Conservation (phyloP, 2,888 invertebrate genomes). For the Therioaphis trifolii region DNA sequence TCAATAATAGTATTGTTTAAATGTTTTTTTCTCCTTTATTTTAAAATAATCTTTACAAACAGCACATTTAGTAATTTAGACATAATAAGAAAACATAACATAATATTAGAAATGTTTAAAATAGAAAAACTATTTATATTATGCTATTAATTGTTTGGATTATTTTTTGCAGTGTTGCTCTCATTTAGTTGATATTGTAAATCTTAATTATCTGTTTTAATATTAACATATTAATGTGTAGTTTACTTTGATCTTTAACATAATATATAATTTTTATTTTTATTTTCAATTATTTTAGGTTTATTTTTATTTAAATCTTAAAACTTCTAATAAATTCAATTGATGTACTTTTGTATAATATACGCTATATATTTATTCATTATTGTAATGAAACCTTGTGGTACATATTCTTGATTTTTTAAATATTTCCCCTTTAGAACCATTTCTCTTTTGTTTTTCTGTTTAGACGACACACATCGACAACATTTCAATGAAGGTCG, state of each 20-base stretch:
- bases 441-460: constrained; percentile 60
- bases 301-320: background rate
- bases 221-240: background rate
- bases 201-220: background rate
- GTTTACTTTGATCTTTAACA: background rate
- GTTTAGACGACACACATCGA: constrained; percentile 58
- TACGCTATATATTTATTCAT: constrained; percentile 6
- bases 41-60: too few species aligned
- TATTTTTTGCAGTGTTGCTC: background rate
- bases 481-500: constrained; percentile 56
- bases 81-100: too few species aligned
- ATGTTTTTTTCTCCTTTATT: too few species aligned
- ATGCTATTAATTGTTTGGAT: background rate
- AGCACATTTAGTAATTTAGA: too few species aligned
- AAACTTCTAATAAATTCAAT: background rate
- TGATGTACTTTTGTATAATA: constrained; percentile 4
- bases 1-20: background rate
- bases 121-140: background rate
- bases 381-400: constrained; percentile 49
- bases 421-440: constrained; percentile 54
- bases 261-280: background rate
- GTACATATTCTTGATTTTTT: constrained; percentile 55
- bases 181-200: background rate
- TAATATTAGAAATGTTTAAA: too few species aligned
- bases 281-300: background rate